Base-by-base conservation (phyloP, 2,888 invertebrate genomes). In the Therioaphis trifolii region DNA sequence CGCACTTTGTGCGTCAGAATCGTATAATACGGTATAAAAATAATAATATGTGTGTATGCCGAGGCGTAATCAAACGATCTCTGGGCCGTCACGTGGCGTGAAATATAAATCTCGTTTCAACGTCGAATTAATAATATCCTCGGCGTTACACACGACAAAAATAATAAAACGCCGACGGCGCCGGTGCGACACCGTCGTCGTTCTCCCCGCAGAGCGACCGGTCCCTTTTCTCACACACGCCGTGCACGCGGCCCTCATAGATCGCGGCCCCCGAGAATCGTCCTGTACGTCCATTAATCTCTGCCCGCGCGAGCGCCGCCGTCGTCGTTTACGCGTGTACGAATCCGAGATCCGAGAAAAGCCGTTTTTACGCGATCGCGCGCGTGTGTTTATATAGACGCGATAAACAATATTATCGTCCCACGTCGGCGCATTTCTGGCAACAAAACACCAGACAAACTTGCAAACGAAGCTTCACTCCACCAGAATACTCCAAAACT, bases 61-160 rank as follows among this genome's bases (percentile, higher is more conserved):
- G 7, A 9, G n/a, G 55, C 9, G 21, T 55, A 9, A 55, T 55
- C 55, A 2, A 55, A n/a, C 55, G 21, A 55, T n/a, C 9, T 21
- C 55, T 5, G 43, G 11, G 43, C 7, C 43, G 43, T 43, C 43
- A 11, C 15, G 15, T n/a, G n/a, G n/a, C 18, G 24, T 43, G 21
- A 40, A 29, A 29, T 72, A 72, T 52, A 49, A 72, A 72, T 72
- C 49, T n/a, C 49, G 29, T 29, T 72, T 72, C 52, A n/a, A 40
- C 29, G 55, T 55, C 35, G 55, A 74, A 74, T 74, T 74, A 74
- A 74, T 74, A n/a, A n/a, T n/a, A n/a, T n/a, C n/a, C n/a, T 74
- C 74, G 2, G 55, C 9, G 18, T 55, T 74, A 74, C n/a, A n/a
- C n/a, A n/a, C n/a, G n/a, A n/a, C n/a, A n/a, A 52, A 55, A 40